These are phyloP conservation scores for Hormiphora californensis DNA, from an alignment of 37 sponge, comb jelly and placozoan species.

Conservation along the genomic window DNA sequence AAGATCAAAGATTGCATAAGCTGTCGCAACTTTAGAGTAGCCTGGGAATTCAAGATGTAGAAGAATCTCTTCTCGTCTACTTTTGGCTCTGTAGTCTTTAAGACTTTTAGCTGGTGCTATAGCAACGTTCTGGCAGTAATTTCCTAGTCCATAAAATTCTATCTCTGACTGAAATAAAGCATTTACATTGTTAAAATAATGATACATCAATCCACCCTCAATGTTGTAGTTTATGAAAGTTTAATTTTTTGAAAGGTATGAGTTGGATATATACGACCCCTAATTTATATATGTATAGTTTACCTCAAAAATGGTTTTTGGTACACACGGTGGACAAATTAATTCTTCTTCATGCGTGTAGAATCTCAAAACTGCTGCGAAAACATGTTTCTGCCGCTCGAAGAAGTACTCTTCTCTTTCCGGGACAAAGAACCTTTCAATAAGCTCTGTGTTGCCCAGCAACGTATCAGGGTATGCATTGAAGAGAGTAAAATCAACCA, in stretches of 20 bases:
- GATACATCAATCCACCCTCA: too few relatives aligned
- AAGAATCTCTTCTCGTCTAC: background rate
- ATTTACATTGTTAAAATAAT: background rate
- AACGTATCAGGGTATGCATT: background rate
- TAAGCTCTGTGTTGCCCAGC: background rate
- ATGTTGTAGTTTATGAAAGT: too few relatives aligned
- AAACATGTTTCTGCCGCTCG: slow-evolving; percentile 15
- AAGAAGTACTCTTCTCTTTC: background rate
- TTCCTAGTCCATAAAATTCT: background rate
- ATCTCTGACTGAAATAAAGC: background rate
- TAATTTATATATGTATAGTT: too few relatives aligned
- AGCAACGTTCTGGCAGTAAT: background rate
- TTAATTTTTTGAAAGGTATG: background rate
- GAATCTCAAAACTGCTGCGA: background rate
- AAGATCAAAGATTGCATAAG: slow-evolving; percentile 24
- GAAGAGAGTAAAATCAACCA: slow-evolving; percentile 4
- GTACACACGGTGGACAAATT: slow-evolving; percentile 4
- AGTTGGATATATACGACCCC: too few relatives aligned
- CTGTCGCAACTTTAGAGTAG: background rate
- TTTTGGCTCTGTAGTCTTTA: slow-evolving; percentile 15
- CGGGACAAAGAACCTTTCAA: background rate
- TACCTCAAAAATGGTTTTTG: slow-evolving; percentile 1
- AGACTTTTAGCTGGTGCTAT: background rate
- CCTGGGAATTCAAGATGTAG: slow-evolving; percentile 24
- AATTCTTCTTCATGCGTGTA: slow-evolving; percentile 34